These are phyloP conservation scores for Ochropacha duplaris DNA, from an alignment of 2,888 invertebrate species.

Conservation along the genomic window DNA sequence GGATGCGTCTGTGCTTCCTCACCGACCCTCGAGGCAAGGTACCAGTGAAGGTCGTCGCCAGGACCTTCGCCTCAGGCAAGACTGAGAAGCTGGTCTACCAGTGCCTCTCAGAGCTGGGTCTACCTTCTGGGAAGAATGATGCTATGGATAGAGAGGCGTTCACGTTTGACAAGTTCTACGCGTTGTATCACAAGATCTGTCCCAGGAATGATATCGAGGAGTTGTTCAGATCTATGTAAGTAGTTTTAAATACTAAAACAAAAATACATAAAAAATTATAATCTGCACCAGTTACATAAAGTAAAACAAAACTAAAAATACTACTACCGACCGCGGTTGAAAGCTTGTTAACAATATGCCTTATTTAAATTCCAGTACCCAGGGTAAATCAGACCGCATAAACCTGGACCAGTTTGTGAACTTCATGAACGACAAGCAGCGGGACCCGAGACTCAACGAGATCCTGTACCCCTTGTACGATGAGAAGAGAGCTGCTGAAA, in stretches of 20 bases:
- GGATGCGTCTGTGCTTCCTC: slow-evolving; percentile 98
- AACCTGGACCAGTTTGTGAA: slow-evolving; percentile 93
- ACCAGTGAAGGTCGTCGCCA: slow-evolving; percentile 97
- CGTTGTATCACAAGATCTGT: slow-evolving; percentile 98
- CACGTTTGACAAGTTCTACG: slow-evolving; percentile 99
- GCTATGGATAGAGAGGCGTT: slow-evolving; percentile 97
- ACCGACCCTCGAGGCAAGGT: slow-evolving; percentile 97
- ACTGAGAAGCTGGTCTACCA: slow-evolving; percentile 99
- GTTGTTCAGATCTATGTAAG: slow-evolving; percentile 97
- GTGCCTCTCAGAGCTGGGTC: slow-evolving; percentile 94
- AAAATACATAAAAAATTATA: no score
- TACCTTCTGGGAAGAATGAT: slow-evolving; percentile 98
- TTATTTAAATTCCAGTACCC: slow-evolving; percentile 85
- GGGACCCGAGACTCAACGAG: slow-evolving; percentile 99
- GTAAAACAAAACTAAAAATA: no score
- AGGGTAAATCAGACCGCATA: slow-evolving; percentile 94
- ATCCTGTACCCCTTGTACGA: slow-evolving; percentile 99
- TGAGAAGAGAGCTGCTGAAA: slow-evolving; percentile 95
- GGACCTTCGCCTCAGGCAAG: slow-evolving; percentile 99
- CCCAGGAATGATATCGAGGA: slow-evolving; percentile 99
- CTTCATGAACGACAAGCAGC: slow-evolving; percentile 98
- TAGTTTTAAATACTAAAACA: no score
- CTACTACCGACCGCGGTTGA: no score
- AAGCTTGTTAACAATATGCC: neutral
- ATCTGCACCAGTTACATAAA: no score